These are phyloP conservation scores for Phaethornis superciliosus DNA, from an alignment of 2,113 vertebrate genomes.

Conservation along the genomic window DNA sequence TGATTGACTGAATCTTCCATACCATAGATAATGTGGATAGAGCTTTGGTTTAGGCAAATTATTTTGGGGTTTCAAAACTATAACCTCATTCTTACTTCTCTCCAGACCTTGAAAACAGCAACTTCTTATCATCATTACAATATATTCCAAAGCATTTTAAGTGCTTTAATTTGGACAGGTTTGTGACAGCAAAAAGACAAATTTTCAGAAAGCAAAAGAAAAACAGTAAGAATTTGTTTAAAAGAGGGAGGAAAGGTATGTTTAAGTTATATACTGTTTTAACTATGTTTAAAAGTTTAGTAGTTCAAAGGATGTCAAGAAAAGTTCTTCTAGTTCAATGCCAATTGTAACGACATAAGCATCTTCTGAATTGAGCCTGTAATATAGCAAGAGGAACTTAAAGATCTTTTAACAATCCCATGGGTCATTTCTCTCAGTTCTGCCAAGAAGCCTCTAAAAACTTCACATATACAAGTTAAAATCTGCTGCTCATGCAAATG, in stretches of 20 bases:
- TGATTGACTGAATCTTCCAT: not conserved
- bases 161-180: not conserved
- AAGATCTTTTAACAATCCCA: not conserved
- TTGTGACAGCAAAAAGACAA: not conserved
- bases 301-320: not conserved
- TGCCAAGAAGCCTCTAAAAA: not conserved
- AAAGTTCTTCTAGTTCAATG: not conserved
- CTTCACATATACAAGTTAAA: not conserved
- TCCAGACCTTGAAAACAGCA: fast-evolving
- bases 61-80: not conserved
- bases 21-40: not conserved
- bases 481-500: not conserved
- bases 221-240: not conserved
- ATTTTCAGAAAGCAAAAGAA: not conserved
- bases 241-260: not conserved
- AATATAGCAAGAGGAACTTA: not conserved
- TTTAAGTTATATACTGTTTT: not conserved
- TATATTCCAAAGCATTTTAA: not conserved
- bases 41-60: not conserved
- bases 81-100: not conserved
- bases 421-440: not conserved
- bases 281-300: not conserved
- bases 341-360: not conserved
- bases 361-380: not conserved
- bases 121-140: not conserved